Evolutionary conservation across 2,888 invertebrate genomes (phyloP).

Genomic region (Dynastes maya): DNA sequence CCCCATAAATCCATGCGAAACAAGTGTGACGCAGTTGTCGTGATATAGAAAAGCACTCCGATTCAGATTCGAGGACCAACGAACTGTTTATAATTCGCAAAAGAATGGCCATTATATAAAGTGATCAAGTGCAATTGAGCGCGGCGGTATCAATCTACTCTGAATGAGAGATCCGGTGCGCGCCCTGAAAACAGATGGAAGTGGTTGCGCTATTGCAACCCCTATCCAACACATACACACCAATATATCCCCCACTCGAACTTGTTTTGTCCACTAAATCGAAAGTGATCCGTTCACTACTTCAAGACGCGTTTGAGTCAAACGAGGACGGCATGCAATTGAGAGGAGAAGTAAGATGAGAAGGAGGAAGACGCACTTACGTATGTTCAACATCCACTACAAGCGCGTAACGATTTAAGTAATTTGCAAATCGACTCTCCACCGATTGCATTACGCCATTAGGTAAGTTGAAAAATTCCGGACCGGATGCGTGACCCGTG

Average conservation of each 20-base stretch:
- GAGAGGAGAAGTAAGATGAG: slow-evolving; percentile 59
- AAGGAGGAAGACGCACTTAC: slow-evolving; percentile 42
- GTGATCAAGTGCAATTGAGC: slow-evolving; percentile 62
- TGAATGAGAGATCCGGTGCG: slow-evolving; percentile 59
- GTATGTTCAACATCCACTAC: slow-evolving; percentile 8
- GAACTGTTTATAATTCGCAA: slow-evolving; percentile 57
- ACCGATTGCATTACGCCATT: slow-evolving; percentile 61
- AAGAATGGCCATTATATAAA: slow-evolving; percentile 58
- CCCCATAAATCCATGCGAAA: neutral
- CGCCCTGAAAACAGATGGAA: slow-evolving; percentile 62
- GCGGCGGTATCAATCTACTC: slow-evolving; percentile 64
- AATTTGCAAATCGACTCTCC: slow-evolving; percentile 66
- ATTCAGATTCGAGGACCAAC: slow-evolving; percentile 49
- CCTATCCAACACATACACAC: slow-evolving; percentile 28
- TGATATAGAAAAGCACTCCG: slow-evolving; percentile 32
- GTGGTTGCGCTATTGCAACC: slow-evolving; percentile 61
- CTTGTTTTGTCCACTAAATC: slow-evolving; percentile 62
- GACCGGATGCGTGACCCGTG: slow-evolving; percentile 62
- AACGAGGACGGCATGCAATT: slow-evolving; percentile 58
- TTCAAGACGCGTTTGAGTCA: slow-evolving; percentile 59
- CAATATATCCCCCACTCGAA: slow-evolving; percentile 59
- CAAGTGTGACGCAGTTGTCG: neutral
- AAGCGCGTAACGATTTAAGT: slow-evolving; percentile 56
- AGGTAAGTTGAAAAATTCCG: slow-evolving; percentile 54
- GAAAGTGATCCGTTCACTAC: slow-evolving; percentile 55